Conservation (phyloP, 2,888 invertebrate genomes). For the Dexiosoma caninum region DNA sequence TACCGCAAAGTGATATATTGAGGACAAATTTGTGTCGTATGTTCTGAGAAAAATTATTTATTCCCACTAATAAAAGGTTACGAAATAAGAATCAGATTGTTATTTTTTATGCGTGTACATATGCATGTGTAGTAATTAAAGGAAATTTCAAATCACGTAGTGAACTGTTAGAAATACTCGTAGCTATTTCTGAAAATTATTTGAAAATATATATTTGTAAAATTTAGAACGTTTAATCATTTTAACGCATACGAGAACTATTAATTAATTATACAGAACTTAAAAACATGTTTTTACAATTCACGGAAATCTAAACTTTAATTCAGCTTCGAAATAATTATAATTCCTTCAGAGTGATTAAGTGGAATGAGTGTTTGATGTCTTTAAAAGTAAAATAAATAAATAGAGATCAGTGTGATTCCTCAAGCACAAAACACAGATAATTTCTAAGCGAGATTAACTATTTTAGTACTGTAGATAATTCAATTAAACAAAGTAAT, state of each 20-base stretch:
- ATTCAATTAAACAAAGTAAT: too few relatives aligned
- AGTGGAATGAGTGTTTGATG: background rate
- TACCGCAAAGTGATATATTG: slow-evolving; percentile 64
- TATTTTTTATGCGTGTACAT: background rate
- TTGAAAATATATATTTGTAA: background rate
- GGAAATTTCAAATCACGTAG: slow-evolving; percentile 54
- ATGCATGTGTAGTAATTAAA: slow-evolving; percentile 34
- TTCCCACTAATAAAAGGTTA: slow-evolving; percentile 58
- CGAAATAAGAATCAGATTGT: slow-evolving; percentile 4
- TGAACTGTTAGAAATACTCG: slow-evolving; percentile 14
- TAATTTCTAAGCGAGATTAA: too few relatives aligned
- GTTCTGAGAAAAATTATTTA: slow-evolving; percentile 58
- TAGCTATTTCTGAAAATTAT: slow-evolving; percentile 1
- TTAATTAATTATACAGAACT: slow-evolving; percentile 19
- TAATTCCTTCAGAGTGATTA: background rate
- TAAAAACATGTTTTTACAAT: too few relatives aligned
- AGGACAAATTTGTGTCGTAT: slow-evolving; percentile 53
- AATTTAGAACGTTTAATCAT: slow-evolving; percentile 36
- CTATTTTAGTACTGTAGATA: too few relatives aligned
- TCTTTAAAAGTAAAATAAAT: background rate
- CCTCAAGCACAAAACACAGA: too few relatives aligned
- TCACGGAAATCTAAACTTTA: too few relatives aligned
- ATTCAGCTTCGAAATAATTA: too few relatives aligned
- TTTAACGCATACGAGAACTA: slow-evolving; percentile 18
- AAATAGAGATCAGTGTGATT: too few relatives aligned